These are phyloP conservation scores for Lepus americanus DNA, from an alignment of 2,113 vertebrate species.

Conservation along the genomic window DNA sequence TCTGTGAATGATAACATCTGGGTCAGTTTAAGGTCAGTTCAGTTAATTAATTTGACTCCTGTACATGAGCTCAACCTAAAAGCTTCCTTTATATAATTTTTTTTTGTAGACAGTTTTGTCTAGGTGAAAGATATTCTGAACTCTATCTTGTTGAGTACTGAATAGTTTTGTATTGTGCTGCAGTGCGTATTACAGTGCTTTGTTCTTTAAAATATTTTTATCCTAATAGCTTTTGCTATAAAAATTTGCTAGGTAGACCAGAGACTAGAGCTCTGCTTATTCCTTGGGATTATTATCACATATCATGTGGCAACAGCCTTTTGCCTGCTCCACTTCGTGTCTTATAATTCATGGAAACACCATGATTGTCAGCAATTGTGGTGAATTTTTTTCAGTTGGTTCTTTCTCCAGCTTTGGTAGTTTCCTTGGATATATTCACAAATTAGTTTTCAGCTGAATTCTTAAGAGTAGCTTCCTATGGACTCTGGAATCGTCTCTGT, in stretches of 20 bases:
- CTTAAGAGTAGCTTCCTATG: too few relatives aligned
- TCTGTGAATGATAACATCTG: background rate
- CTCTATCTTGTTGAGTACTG: background rate
- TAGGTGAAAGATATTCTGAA: background rate
- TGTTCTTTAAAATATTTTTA: background rate
- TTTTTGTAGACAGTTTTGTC: background rate
- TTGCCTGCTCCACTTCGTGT: background rate
- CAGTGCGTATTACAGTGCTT: background rate
- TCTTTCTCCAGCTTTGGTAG: background rate
- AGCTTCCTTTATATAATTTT: background rate
- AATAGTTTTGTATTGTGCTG: background rate
- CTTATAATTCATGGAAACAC: background rate
- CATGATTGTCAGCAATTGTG: background rate
- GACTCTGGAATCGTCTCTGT: background rate
- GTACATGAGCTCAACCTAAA: background rate
- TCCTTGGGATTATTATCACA: background rate
- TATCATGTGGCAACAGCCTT: background rate
- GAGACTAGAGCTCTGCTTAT: background rate
- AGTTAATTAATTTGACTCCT: constrained; percentile 4
- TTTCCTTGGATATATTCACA: background rate
- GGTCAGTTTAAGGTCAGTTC: background rate
- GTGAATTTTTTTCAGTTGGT: background rate
- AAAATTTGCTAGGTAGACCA: background rate
- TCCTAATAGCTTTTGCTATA: background rate
- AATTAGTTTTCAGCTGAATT: background rate